phyloP scores from a whole-genome alignment of 2,113 vertebrate genomes.

The Petrocephalus zakoni region DNA sequence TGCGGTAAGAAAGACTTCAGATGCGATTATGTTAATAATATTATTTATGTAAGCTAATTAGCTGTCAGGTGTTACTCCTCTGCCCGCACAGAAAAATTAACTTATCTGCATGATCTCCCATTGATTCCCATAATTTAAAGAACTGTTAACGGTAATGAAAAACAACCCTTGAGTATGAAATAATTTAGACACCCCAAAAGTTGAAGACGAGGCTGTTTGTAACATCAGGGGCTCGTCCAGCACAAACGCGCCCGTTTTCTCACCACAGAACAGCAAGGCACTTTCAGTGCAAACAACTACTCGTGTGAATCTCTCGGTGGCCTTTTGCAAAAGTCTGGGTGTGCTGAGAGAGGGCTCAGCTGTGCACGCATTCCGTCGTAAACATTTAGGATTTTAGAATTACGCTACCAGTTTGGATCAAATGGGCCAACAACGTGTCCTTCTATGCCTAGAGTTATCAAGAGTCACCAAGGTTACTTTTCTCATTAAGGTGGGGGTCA shows the following conservation, averaged over 20 bases:
- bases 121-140: slow-evolving; percentile 16
- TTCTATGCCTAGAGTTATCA: neutral
- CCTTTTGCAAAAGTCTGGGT: neutral
- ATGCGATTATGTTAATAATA: neutral
- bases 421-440: neutral
- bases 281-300: neutral
- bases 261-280: neutral
- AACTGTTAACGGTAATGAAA: neutral
- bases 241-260: neutral
- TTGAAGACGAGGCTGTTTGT: neutral
- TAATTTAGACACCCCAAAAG: neutral
- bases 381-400: neutral
- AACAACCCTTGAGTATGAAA: neutral
- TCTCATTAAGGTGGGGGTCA: neutral
- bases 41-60: slow-evolving; percentile 38
- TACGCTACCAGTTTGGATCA: neutral
- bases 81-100: slow-evolving; percentile 26
- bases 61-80: slow-evolving; percentile 32
- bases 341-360: neutral
- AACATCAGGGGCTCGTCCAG: neutral
- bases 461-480: neutral
- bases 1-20: neutral
- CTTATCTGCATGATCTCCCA: slow-evolving; percentile 7
- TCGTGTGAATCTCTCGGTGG: neutral
- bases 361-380: neutral